Evolutionary conservation across 2,113 vertebrate species (phyloP).

Genomic region (Hippocampus comes): DNA sequence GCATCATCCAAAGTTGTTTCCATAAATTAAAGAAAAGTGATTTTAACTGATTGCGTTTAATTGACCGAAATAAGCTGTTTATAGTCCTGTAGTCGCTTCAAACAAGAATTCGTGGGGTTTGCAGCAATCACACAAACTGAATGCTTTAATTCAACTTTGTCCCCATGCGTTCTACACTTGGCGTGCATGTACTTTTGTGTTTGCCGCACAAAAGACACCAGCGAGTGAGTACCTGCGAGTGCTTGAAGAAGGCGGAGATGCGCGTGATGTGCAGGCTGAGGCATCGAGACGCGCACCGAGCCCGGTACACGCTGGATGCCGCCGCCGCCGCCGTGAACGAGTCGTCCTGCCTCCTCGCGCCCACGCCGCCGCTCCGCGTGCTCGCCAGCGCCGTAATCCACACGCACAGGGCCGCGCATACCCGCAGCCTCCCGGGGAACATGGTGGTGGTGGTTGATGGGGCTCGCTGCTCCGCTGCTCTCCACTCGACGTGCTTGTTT

Average conservation of each 20-base stretch:
- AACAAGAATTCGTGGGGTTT: background rate
- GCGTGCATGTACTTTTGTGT: background rate
- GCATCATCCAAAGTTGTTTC: background rate
- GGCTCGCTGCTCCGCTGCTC: background rate
- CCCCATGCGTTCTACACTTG: background rate
- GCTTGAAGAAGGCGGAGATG: slow-evolving; percentile 89
- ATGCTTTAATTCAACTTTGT: background rate
- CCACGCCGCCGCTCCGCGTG: slow-evolving; percentile 60
- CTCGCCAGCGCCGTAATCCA: slow-evolving; percentile 80
- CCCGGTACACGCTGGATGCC: slow-evolving; percentile 74
- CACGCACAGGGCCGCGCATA: slow-evolving; percentile 71
- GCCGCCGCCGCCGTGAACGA: slow-evolving; percentile 68
- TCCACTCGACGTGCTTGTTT: slow-evolving; percentile 4
- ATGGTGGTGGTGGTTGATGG: slow-evolving; percentile 55
- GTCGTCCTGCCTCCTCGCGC: slow-evolving; percentile 81
- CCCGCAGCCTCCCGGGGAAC: slow-evolving; percentile 69
- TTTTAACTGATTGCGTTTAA: background rate
- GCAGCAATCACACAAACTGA: background rate
- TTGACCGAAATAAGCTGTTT: background rate
- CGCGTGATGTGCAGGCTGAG: slow-evolving; percentile 95
- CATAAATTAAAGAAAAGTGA: background rate
- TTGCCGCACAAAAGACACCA: background rate
- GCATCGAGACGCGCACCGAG: slow-evolving; percentile 90
- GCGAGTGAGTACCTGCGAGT: slow-evolving; percentile 80
- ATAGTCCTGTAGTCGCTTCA: background rate